Evolutionary conservation across 2,113 vertebrate genomes (phyloP).

Genomic region (Vireo altiloquus): DNA sequence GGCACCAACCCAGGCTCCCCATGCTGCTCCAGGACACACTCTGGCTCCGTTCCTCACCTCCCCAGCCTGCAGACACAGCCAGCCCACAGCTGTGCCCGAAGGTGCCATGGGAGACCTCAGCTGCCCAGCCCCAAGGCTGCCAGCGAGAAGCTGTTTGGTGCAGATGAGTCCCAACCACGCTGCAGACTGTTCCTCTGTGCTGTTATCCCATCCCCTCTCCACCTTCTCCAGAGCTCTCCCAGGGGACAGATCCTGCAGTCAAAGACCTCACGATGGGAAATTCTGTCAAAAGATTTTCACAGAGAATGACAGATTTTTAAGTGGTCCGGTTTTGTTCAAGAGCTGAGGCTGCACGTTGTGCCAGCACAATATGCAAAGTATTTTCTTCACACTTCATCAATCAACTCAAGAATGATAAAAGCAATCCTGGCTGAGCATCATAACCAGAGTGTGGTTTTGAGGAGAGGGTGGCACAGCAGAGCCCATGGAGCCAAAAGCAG

Average conservation of each 20-base stretch:
- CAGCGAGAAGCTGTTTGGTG: background rate
- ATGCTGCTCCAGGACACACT: background rate
- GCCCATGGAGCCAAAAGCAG: background rate
- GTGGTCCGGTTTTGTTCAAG: rapidly evolving
- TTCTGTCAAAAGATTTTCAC: constrained; percentile 41
- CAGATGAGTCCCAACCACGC: constrained; percentile 27
- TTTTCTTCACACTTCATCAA: background rate
- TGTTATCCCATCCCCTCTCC: background rate
- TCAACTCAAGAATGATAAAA: background rate
- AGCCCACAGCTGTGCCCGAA: background rate
- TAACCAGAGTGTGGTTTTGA: background rate
- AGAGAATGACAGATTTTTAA: background rate
- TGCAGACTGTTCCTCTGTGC: background rate
- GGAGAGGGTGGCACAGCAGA: background rate
- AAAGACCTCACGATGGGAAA: constrained; percentile 29
- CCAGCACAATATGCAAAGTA: background rate
- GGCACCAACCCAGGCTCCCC: background rate
- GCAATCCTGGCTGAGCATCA: background rate
- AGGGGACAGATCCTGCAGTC: background rate
- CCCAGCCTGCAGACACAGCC: background rate
- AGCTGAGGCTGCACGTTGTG: background rate
- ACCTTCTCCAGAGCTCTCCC: constrained; percentile 22
- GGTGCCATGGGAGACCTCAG: background rate
- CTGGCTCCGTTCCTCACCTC: background rate
- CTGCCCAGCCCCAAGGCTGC: background rate